Percentiles rank a stretch among this genome's conserved stretches.
phyloP scores from a whole-genome alignment of 1,140 invertebrate species.

The Atta colombica region DNA sequence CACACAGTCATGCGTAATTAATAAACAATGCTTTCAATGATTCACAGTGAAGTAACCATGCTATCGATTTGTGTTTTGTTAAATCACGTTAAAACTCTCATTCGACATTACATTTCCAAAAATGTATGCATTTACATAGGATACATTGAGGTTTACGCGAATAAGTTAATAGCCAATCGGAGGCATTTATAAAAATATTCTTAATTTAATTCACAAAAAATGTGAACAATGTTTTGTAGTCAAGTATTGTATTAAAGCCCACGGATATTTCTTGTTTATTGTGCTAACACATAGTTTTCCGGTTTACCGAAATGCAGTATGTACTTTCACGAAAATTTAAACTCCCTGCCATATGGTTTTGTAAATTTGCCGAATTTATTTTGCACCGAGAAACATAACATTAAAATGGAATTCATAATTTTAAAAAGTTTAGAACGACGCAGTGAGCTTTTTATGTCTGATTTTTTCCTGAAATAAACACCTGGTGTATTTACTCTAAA shows the following conservation, averaged over 20 bases:
- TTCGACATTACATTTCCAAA: constrained; percentile 12
- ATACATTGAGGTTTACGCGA: neutral
- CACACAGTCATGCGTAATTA: constrained; percentile 47
- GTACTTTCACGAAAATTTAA: constrained; percentile 12
- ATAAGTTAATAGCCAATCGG: constrained; percentile 18
- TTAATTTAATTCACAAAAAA: neutral
- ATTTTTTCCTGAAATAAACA: constrained; percentile 13
- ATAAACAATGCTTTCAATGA: constrained; percentile 54
- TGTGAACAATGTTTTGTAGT: neutral
- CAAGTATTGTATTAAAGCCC: neutral
- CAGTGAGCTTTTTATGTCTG: neutral
- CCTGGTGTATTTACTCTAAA: neutral
- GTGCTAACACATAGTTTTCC: constrained; percentile 12
- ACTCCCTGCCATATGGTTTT: neutral
- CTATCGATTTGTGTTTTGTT: constrained; percentile 39
- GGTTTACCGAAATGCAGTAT: neutral
- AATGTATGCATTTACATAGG: neutral
- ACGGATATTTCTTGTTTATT: constrained; percentile 35
- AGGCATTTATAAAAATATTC: constrained; percentile 19
- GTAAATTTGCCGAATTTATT: constrained; percentile 31
- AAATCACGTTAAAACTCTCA: constrained; percentile 34
- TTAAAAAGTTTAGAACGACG: constrained; percentile 12
- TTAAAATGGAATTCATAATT: constrained; percentile 22
- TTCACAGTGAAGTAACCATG: constrained; percentile 34
- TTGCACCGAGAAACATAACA: constrained; percentile 14